Percentiles rank a stretch among this genome's conserved stretches.
Conservation (phyloP, 2,113 vertebrate genomes). For the Hirundichthys speculiger region DNA sequence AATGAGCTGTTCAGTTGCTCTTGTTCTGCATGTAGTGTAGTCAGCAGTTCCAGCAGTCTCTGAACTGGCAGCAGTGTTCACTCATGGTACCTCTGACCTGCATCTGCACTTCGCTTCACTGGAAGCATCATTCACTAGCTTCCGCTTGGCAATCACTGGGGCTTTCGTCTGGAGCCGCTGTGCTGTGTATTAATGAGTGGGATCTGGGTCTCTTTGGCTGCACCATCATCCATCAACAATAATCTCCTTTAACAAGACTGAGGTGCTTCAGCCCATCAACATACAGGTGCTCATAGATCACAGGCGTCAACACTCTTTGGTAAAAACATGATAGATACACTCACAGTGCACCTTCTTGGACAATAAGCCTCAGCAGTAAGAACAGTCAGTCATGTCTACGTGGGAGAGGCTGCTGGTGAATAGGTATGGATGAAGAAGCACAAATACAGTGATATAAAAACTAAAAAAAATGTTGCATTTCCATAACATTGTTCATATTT, state of each 20-base stretch:
- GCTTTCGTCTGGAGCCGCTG: slow-evolving; percentile 20
- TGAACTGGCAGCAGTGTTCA: slow-evolving; percentile 38
- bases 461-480: too few relatives aligned
- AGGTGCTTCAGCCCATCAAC: slow-evolving; percentile 61
- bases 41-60: slow-evolving; percentile 50
- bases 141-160: slow-evolving; percentile 42
- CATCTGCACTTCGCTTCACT: slow-evolving; percentile 44
- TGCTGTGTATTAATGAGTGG: slow-evolving; percentile 60
- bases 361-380: slow-evolving; percentile 3
- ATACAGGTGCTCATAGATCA: slow-evolving; percentile 58
- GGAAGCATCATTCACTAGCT: slow-evolving; percentile 61
- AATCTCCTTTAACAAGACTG: slow-evolving; percentile 63
- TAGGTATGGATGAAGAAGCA: neutral
- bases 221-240: slow-evolving; percentile 60
- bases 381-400: slow-evolving; percentile 12
- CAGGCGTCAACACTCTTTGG: slow-evolving; percentile 34
- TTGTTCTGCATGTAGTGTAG: slow-evolving; percentile 41
- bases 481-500: too few relatives aligned
- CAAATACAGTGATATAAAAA: too few relatives aligned
- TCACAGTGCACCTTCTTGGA: slow-evolving; percentile 45
- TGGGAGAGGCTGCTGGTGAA: too few relatives aligned
- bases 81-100: slow-evolving; percentile 62
- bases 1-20: slow-evolving; percentile 69
- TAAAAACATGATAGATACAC: slow-evolving; percentile 53
- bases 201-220: slow-evolving; percentile 39